phyloP scores from a whole-genome alignment of 2,888 invertebrate species.

The Thymelicus lineola region DNA sequence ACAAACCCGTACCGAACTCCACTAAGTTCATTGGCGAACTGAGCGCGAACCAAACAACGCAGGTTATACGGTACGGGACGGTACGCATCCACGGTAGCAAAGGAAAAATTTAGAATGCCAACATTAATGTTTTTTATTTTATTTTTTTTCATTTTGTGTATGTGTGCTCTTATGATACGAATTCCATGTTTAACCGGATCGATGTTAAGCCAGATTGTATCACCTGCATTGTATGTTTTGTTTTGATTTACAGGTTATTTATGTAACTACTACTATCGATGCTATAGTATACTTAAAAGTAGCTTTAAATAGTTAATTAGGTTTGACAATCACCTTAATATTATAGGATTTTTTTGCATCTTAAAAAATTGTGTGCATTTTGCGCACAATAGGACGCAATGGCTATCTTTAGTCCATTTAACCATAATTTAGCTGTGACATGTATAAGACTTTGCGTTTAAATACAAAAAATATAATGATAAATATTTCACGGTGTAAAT shows the following conservation, averaged over 20 bases:
- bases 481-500: no score
- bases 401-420: no score
- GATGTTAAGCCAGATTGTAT: background rate
- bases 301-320: no score
- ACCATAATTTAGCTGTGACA: no score
- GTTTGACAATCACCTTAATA: no score
- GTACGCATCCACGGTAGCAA: slow-evolving; percentile 81
- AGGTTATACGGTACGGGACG: slow-evolving; percentile 63
- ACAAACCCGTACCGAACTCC: slow-evolving; percentile 97
- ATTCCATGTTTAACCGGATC: background rate
- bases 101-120: slow-evolving; percentile 72
- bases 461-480: no score
- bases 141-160: slow-evolving; percentile 24
- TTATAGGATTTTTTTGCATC: no score
- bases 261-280: no score
- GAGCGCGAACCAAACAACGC: slow-evolving; percentile 58
- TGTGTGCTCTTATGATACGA: slow-evolving; percentile 21
- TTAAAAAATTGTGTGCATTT: no score
- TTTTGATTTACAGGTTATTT: background rate
- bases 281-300: no score
- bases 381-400: no score
- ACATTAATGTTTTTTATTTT: slow-evolving; percentile 59
- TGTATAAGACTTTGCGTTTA: no score
- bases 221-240: slow-evolving; percentile 2
- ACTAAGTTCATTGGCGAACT: slow-evolving; percentile 98